A percentile compares a stretch with the other conserved stretches of the same genome.
Conservation (phyloP, 2,888 invertebrate species). For the Acleris laterana region DNA sequence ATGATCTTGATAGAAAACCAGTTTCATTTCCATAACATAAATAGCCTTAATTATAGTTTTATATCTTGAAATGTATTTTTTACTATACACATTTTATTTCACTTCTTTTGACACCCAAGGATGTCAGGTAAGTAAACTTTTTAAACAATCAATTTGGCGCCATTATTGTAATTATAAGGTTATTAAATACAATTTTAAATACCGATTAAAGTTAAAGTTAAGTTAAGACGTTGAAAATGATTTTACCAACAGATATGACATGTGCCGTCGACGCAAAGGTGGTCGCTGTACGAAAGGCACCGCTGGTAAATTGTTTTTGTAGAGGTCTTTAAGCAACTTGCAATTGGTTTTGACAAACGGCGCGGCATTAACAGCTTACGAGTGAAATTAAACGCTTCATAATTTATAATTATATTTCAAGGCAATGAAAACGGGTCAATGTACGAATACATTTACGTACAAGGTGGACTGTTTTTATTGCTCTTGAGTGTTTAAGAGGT, state of each 20-base stretch:
- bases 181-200: conserved; percentile 6
- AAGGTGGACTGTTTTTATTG: no score
- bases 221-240: conserved; percentile 68
- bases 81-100: conserved; percentile 28
- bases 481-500: conserved; percentile 61
- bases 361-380: conserved; percentile 80
- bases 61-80: conserved; percentile 35
- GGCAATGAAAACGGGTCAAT: conserved; percentile 35
- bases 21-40: conserved; percentile 32
- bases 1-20: conserved; percentile 44
- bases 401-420: conserved; percentile 52
- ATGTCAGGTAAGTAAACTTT: conserved; percentile 54
- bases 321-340: conserved; percentile 63
- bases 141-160: conserved; percentile 64
- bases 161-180: conserved; percentile 62
- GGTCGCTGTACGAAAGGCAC: conserved; percentile 99
- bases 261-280: conserved; percentile 98
- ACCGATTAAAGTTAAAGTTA: conserved; percentile 7
- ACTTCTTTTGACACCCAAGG: conserved; percentile 44
- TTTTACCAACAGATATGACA: conserved; percentile 94
- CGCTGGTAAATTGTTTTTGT: conserved; percentile 92
- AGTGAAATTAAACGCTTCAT: conserved; percentile 76
- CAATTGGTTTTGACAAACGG: conserved; percentile 62
- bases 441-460: no score
- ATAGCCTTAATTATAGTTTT: not conserved